These are phyloP conservation scores for Pasiphila rectangulata DNA, from an alignment of 2,888 invertebrate species.

Conservation along the genomic window DNA sequence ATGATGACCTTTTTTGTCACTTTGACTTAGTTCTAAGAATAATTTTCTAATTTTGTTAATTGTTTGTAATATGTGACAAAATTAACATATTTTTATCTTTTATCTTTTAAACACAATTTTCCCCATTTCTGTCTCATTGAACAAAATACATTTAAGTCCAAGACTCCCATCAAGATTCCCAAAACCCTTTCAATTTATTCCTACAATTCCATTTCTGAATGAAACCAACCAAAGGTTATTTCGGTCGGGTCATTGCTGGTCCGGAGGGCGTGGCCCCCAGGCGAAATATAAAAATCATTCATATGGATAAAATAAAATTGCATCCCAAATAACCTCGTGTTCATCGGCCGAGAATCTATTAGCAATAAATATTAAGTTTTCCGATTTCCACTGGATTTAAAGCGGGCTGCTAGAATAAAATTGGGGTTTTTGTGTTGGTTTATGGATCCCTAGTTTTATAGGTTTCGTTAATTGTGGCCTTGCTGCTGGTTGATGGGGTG, in stretches of 20 bases:
- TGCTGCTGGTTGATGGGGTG: slow-evolving; percentile 20
- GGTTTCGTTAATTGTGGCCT: slow-evolving; percentile 48
- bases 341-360: slow-evolving; percentile 79
- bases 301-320: slow-evolving; percentile 81
- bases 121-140: no score
- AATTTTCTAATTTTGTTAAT: no score
- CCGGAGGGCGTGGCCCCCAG: slow-evolving; percentile 60
- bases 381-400: slow-evolving; percentile 79
- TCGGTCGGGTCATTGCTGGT: slow-evolving; percentile 53
- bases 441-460: slow-evolving; percentile 66
- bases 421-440: slow-evolving; percentile 66
- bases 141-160: no score
- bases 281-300: slow-evolving; percentile 80
- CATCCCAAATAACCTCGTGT: slow-evolving; percentile 77
- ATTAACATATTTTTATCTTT: no score
- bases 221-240: slow-evolving; percentile 50
- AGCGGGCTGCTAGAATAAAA: slow-evolving; percentile 61
- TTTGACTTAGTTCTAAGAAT: no score
- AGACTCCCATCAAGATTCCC: no score
- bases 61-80: no score
- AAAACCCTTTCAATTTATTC: slow-evolving; percentile 19
- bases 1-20: no score
- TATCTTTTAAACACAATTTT: no score
- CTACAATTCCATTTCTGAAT: slow-evolving; percentile 39
- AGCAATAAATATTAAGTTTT: slow-evolving; percentile 81